Conservation (phyloP, 2,888 invertebrate species). For the Aleiodes leptofemur region DNA sequence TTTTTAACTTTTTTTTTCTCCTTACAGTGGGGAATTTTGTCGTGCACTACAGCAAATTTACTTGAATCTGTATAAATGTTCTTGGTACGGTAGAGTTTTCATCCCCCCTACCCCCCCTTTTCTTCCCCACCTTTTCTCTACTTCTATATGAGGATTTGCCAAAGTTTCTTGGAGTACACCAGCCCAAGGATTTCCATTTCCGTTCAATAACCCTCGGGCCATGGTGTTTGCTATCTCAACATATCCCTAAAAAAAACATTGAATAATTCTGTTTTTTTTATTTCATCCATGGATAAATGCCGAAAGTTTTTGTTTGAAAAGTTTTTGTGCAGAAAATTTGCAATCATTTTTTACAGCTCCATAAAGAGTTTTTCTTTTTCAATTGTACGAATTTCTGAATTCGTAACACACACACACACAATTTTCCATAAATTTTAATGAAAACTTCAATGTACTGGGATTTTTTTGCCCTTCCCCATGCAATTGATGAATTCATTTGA, state of each 20-base stretch:
- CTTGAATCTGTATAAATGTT: conserved; percentile 56
- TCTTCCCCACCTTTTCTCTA: background rate
- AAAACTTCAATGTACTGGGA: too few relatives aligned
- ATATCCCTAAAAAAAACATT: conserved; percentile 9
- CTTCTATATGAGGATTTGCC: conserved; percentile 21
- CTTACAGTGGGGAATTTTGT: conserved; percentile 21
- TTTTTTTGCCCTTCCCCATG: too few relatives aligned
- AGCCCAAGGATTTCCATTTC: conserved; percentile 36
- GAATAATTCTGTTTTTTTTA: background rate
- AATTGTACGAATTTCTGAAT: too few relatives aligned
- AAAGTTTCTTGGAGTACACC: conserved; percentile 33
- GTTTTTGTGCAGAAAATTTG: background rate
- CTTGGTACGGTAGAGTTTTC: conserved; percentile 46
- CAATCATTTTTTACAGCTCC: conserved; percentile 10
- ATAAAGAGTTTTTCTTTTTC: background rate
- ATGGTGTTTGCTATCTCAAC: conserved; percentile 24
- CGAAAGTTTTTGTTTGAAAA: conserved; percentile 17
- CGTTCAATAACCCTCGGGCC: conserved; percentile 35
- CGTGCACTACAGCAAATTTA: conserved; percentile 52
- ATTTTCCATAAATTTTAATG: too few relatives aligned
- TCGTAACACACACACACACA: too few relatives aligned
- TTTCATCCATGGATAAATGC: background rate
- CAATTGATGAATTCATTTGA: too few relatives aligned
- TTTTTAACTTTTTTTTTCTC: background rate
- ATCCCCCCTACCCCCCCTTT: too few relatives aligned